Evolutionary conservation across 2,113 vertebrate genomes (phyloP), one percentile per base, ranked within the genome.

Genomic region (Hucho hucho): DNA sequence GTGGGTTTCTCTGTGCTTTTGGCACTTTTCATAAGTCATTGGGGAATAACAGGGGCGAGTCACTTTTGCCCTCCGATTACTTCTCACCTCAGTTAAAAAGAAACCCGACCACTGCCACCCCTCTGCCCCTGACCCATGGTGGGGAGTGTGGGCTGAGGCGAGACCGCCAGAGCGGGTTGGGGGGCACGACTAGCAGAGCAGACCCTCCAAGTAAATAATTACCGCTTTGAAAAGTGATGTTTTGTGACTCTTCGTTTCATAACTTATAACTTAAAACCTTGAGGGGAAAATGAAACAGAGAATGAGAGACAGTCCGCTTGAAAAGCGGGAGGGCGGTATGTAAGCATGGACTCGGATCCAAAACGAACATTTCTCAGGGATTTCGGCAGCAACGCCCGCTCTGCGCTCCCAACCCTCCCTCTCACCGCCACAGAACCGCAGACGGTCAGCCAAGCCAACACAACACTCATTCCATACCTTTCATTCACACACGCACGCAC

Each of bases 321-420:
- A 78, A 29, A 87, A 81, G 76, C 69, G 87, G 87, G 89, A 91
- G 89, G 84, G 88, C 89, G 91, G 91, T 92, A 91, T 92, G 91
- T 91, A 91, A 92, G 92, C 88, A 89, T 75, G 84, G 85, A 90
- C 84, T 90, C 69, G 37, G 90, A 88, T 93, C 93, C 93, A 93
- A 93, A 91, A 92, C 84, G 93, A 93, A 93, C 91, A 93, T 93
- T 93, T 93, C 91, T 93, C 89, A 91, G 92, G 88, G 92, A 93
- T 91, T 92, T 93, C 90, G 87, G 90, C 90, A 91, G 90, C 89
- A 91, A 93, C 92, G 90, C 92, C 91, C 87, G 88, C 90, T 87
- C 86, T 79, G 84, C 89, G 86, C 85, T 88, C 86, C 88, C 89
- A 87, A 86, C 86, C 84, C 86, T 86, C 86, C 86, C 89, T 89